Conservation (phyloP, 2,797 vertebrate genomes). For the Stomatorhinus walkeri region DNA sequence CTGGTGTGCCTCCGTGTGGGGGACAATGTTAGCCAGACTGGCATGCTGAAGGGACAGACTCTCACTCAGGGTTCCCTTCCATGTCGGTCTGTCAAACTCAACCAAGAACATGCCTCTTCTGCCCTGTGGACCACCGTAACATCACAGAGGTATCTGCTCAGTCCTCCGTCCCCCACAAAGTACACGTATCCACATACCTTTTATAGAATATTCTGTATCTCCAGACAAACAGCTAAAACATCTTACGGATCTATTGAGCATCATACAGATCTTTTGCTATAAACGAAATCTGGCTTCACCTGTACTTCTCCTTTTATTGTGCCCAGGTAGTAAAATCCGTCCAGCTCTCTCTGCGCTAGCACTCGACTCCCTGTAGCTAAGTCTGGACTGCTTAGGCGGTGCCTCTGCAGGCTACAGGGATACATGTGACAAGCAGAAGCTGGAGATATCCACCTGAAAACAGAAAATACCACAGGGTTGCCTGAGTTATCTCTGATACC, state of each 20-base stretch:
- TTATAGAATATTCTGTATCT: not conserved
- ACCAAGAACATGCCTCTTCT: conserved; percentile 59
- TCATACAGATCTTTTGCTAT: not conserved
- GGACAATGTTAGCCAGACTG: conserved; percentile 62
- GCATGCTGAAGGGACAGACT: conserved; percentile 39
- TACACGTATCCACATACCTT: not conserved
- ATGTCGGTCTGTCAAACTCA: conserved; percentile 56
- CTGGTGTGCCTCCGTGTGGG: conserved; percentile 40
- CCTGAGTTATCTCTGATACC: not conserved
- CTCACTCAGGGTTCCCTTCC: conserved; percentile 27
- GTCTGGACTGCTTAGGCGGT: conserved; percentile 20
- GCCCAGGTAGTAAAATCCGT: conserved; percentile 70
- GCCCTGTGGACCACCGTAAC: conserved; percentile 33
- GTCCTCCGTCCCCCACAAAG: not conserved
- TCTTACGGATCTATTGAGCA: not conserved
- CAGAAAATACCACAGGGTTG: conserved; percentile 15
- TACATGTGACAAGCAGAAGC: conserved; percentile 31
- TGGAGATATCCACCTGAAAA: conserved; percentile 50
- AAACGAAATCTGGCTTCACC: conserved; percentile 41
- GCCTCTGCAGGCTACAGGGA: conserved; percentile 27
- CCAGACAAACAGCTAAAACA: not conserved
- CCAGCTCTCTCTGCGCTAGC: conserved; percentile 63
- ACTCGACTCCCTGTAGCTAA: conserved; percentile 53
- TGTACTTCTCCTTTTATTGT: conserved; percentile 62
- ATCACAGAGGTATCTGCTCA: not conserved